A percentile compares a stretch with the other conserved stretches of the same genome.
phyloP scores from a whole-genome alignment of 2,888 invertebrate species.

The Teleiodes luculella region DNA sequence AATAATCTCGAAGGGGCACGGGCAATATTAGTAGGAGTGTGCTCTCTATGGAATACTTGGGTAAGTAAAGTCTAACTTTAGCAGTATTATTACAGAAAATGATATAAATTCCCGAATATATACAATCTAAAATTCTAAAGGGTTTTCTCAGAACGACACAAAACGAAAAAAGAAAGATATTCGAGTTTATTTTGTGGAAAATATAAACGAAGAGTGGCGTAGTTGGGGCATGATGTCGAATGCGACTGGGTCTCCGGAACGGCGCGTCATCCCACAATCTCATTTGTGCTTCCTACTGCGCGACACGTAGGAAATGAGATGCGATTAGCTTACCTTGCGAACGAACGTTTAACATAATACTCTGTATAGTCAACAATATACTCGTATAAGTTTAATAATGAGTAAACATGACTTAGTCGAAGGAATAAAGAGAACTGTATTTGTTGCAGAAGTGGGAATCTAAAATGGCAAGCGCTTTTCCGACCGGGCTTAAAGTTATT shows the following conservation, averaged over 20 bases:
- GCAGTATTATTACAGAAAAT: not conserved
- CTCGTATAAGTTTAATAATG: not conserved
- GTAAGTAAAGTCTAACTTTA: not conserved
- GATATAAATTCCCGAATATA: not conserved
- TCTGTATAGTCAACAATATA: not conserved
- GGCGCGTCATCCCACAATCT: constrained; percentile 61
- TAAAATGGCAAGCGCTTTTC: constrained; percentile 10
- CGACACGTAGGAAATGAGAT: constrained; percentile 67
- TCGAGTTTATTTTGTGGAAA: not conserved
- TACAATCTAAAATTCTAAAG: not conserved
- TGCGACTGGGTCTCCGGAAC: constrained; percentile 51
- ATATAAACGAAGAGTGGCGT: constrained; percentile 13
- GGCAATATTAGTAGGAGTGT: not conserved
- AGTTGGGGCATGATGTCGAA: constrained; percentile 40
- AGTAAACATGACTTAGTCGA: not conserved
- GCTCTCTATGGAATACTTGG: not conserved
- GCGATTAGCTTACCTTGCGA: constrained; percentile 51
- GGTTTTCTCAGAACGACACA: not conserved
- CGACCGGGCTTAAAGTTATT: constrained; percentile 15
- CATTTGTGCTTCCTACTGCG: constrained; percentile 62
- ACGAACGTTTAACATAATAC: constrained; percentile 25
- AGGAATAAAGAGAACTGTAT: constrained; percentile 1
- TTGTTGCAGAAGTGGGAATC: constrained; percentile 8
- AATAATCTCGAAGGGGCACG: constrained; percentile 4
- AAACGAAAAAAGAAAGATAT: not conserved